These are phyloP conservation scores for Sebastiscus albofasciatus DNA, from an alignment of 2,797 vertebrate genomes.

Conservation along the genomic window DNA sequence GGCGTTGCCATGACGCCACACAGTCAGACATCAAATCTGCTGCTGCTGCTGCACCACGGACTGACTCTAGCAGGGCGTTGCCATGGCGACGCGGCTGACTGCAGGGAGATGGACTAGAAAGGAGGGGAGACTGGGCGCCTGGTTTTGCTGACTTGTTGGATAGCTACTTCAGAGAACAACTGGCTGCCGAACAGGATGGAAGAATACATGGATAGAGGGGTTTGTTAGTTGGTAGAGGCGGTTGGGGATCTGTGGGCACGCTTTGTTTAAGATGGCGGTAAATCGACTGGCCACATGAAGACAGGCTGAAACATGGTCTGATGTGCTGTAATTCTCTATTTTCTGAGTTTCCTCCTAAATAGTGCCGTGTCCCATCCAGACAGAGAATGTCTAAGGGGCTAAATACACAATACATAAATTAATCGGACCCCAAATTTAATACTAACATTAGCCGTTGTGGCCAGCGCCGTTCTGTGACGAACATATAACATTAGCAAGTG, in stretches of 20 bases:
- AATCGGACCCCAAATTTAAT: too few species aligned
- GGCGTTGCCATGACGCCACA: constrained; percentile 60
- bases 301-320: not conserved
- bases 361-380: too few species aligned
- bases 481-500: too few species aligned
- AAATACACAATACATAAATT: too few species aligned
- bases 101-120: constrained; percentile 32
- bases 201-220: not conserved
- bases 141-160: constrained; percentile 26
- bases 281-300: not conserved
- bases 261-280: not conserved
- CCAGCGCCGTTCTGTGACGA: rapidly evolving
- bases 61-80: constrained; percentile 46
- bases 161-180: not conserved
- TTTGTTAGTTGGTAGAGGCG: not conserved
- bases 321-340: not conserved
- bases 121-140: not conserved
- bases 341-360: too few species aligned
- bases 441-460: too few species aligned
- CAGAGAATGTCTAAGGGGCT: too few species aligned
- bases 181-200: constrained; percentile 5
- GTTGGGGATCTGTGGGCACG: not conserved
- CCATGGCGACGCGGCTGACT: constrained; percentile 51
- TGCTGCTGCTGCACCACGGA: constrained; percentile 29
- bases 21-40: constrained; percentile 52